Evolutionary conservation across 2,888 invertebrate species (phyloP).

Genomic region (Peribatodes rhomboidaria): DNA sequence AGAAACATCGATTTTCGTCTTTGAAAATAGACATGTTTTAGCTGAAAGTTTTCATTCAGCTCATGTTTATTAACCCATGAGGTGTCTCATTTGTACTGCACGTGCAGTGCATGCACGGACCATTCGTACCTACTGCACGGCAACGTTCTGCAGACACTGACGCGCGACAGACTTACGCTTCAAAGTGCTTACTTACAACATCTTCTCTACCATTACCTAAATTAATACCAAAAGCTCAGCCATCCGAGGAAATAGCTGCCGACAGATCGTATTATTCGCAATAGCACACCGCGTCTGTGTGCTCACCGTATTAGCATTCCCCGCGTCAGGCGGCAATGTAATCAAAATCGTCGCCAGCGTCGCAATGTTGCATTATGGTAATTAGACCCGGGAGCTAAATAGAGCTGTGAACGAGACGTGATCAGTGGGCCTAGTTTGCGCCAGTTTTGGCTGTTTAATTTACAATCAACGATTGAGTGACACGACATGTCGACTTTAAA

Average conservation of each 20-base stretch:
- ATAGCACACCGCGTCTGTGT: conserved; percentile 58
- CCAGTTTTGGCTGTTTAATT: conserved; percentile 14
- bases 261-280: conserved; percentile 54
- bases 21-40: too few relatives aligned
- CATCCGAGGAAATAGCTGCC: conserved; percentile 21
- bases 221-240: conserved; percentile 27
- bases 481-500: background rate
- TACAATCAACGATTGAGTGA: conserved; percentile 2
- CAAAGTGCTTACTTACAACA: conserved; percentile 22
- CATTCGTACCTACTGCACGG: too few relatives aligned
- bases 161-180: conserved; percentile 6
- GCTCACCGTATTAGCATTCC: conserved; percentile 67
- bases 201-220: conserved; percentile 29
- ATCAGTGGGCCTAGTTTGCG: conserved; percentile 50
- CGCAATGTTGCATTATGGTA: conserved; percentile 76
- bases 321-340: conserved; percentile 68
- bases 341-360: conserved; percentile 70
- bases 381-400: conserved; percentile 66
- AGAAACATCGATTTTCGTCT: too few relatives aligned
- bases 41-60: too few relatives aligned
- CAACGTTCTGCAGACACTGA: conserved; percentile 10
- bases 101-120: too few relatives aligned
- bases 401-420: conserved; percentile 65
- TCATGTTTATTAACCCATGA: too few relatives aligned
- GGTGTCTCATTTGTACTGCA: too few relatives aligned